These are phyloP conservation scores for Percina caprodes DNA, from an alignment of 2,113 vertebrate species.

Conservation along the genomic window DNA sequence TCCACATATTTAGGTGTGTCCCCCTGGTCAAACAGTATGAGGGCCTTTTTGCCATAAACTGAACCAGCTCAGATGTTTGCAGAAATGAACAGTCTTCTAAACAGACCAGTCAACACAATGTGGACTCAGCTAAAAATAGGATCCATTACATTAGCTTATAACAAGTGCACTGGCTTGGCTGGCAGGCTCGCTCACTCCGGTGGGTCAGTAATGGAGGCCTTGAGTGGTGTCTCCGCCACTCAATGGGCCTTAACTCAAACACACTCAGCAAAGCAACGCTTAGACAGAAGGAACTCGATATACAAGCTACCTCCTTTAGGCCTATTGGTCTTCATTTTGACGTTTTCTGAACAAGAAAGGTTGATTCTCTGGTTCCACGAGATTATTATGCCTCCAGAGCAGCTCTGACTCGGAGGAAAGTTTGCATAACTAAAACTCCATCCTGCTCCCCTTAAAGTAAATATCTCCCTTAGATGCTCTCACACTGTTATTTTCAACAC, in stretches of 20 bases:
- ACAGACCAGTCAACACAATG: conserved; percentile 18
- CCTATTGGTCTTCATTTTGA: not conserved
- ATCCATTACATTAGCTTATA: conserved; percentile 50
- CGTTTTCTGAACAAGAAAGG: not conserved
- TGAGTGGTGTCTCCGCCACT: not conserved
- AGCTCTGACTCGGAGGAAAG: not conserved
- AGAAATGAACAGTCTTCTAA: not conserved
- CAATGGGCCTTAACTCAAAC: conserved; percentile 14
- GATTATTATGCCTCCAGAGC: conserved; percentile 2
- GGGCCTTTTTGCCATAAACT: not conserved
- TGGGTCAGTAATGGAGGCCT: conserved; percentile 17
- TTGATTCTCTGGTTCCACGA: not conserved
- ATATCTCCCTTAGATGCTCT: conserved; percentile 23
- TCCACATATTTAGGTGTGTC: too few relatives aligned
- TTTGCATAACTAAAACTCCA: conserved; percentile 9
- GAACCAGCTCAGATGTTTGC: not conserved
- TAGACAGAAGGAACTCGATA: not conserved
- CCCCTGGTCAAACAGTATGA: not conserved
- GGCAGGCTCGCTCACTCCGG: conserved; percentile 38
- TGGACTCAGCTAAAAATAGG: conserved; percentile 52
- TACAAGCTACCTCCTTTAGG: not conserved
- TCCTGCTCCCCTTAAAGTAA: conserved; percentile 36
- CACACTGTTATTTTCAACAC: conserved; percentile 36
- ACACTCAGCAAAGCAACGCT: conserved; percentile 8
- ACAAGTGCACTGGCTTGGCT: not conserved